These are phyloP conservation scores for Vanessa atalanta DNA, from an alignment of 1,140 invertebrate species.

Conservation along the genomic window DNA sequence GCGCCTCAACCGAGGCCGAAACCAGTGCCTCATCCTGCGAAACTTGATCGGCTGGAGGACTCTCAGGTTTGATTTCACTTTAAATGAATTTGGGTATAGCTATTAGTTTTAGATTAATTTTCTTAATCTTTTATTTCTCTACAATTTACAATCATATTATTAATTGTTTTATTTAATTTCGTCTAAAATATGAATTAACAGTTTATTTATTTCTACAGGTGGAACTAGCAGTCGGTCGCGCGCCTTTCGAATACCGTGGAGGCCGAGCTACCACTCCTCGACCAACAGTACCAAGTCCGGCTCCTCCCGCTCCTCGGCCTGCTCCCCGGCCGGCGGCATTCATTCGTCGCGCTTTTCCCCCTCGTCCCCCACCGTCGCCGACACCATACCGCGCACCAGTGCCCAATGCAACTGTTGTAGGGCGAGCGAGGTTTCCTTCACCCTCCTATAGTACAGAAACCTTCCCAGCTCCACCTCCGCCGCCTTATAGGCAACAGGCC, in stretches of 20 bases:
- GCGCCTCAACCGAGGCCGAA: conserved; percentile 75
- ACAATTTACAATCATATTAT: neutral
- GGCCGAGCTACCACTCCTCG: conserved; percentile 56
- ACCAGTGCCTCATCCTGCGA: conserved; percentile 77
- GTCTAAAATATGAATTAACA: neutral
- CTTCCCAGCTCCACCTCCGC: conserved; percentile 62
- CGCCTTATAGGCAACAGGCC: conserved; percentile 49
- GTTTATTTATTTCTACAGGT: conserved; percentile 45
- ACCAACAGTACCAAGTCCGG: conserved; percentile 66
- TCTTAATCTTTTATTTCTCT: too few relatives aligned
- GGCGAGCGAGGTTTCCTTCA: conserved; percentile 61
- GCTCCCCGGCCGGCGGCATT: conserved; percentile 50
- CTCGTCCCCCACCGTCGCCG: conserved; percentile 44
- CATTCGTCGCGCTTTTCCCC: conserved; percentile 49
- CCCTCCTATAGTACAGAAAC: conserved; percentile 53
- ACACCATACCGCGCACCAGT: conserved; percentile 60
- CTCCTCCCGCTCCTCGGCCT: conserved; percentile 45
- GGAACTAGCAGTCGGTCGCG: conserved; percentile 70
- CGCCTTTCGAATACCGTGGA: conserved; percentile 72
- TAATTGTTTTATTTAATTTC: neutral
- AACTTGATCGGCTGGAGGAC: conserved; percentile 66
- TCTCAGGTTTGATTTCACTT: conserved; percentile 52
- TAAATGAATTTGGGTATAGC: too few relatives aligned
- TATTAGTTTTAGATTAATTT: too few relatives aligned
- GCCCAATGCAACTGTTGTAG: conserved; percentile 49